Conservation (phyloP, 2,113 vertebrate species). For the Prunella fulvescens region DNA sequence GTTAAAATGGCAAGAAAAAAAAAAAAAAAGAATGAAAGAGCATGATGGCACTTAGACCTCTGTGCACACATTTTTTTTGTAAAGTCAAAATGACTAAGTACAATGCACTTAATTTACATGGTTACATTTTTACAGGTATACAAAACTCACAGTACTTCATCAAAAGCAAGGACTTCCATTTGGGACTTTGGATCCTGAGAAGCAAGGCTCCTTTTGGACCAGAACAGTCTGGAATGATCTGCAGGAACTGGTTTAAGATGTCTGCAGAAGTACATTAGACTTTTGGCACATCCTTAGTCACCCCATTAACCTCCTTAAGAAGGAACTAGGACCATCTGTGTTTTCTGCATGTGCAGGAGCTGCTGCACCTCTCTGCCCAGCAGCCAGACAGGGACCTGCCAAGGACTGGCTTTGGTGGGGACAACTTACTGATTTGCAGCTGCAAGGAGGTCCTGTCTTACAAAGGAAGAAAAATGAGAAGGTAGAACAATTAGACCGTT, state of each 20-base stretch:
- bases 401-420: neutral
- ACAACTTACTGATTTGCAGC: neutral
- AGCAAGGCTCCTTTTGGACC: neutral
- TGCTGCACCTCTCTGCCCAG: neutral
- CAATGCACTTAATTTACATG: neutral
- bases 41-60: neutral
- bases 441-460: neutral
- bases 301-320: neutral
- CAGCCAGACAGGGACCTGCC: neutral
- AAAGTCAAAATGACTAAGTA: neutral
- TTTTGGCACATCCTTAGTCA: conserved; percentile 25
- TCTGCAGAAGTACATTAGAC: neutral
- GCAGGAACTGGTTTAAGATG: neutral
- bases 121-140: neutral
- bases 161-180: neutral
- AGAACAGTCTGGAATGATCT: neutral
- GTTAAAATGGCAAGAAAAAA: neutral
- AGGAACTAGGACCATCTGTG: conserved; percentile 13
- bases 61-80: neutral
- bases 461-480: neutral
- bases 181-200: neutral
- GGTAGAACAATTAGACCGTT: neutral
- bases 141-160: neutral
- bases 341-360: neutral
- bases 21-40: neutral